Percentiles rank a stretch among this genome's conserved stretches.
These are phyloP conservation scores for Parelbella ahira DNA, from an alignment of 2,888 invertebrate genomes.

Conservation along the genomic window DNA sequence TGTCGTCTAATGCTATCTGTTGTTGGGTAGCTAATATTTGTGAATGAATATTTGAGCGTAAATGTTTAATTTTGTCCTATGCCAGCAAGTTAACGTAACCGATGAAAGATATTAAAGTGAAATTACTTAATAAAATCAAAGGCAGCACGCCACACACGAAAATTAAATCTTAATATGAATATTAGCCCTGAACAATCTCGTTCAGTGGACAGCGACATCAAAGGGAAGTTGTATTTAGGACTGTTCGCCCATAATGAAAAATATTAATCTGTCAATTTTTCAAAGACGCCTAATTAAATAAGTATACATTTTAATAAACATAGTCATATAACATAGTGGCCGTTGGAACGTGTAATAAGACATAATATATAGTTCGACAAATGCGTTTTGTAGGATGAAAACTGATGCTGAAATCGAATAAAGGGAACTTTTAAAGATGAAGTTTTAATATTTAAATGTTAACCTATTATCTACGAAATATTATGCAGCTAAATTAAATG, in stretches of 20 bases:
- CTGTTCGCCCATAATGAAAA: constrained; percentile 31
- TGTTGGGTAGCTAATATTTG: too few relatives aligned
- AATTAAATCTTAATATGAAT: constrained; percentile 24
- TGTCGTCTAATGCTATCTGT: too few relatives aligned
- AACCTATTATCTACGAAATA: too few relatives aligned
- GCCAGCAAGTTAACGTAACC: too few relatives aligned
- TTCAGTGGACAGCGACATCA: constrained; percentile 30
- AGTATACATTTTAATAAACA: constrained; percentile 21
- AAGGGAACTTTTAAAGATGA: too few relatives aligned
- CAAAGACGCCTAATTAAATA: constrained; percentile 22
- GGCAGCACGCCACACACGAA: constrained; percentile 11
- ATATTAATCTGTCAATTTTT: constrained; percentile 27
- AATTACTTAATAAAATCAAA: constrained; percentile 19
- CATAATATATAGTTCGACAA: not conserved
- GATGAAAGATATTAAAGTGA: too few relatives aligned
- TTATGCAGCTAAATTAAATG: too few relatives aligned
- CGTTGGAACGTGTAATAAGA: constrained; percentile 5
- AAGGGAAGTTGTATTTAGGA: constrained; percentile 29
- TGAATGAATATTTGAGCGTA: too few relatives aligned
- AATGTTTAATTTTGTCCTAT: too few relatives aligned
- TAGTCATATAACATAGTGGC: constrained; percentile 11
- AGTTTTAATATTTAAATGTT: too few relatives aligned
- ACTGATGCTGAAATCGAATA: too few relatives aligned
- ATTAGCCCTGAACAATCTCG: constrained; percentile 19
- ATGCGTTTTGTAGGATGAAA: too few relatives aligned